These are phyloP conservation scores for Rhagoletis zephyria DNA, from an alignment of 1,140 invertebrate genomes.

Conservation along the genomic window DNA sequence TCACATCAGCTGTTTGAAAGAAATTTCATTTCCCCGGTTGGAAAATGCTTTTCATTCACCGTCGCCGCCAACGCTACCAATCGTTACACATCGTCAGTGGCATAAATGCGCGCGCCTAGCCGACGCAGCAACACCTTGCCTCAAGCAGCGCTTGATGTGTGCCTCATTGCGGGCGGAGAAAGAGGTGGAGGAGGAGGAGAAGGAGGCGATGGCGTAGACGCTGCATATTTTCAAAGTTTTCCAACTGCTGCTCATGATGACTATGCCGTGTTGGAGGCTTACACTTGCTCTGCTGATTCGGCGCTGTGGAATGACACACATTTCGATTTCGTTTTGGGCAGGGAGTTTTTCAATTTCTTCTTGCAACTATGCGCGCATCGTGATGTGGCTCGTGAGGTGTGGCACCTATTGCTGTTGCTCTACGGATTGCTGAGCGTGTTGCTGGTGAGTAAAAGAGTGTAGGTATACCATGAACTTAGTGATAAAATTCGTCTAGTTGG, in stretches of 20 bases:
- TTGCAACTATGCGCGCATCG: slow-evolving; percentile 60
- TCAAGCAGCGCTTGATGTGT: not conserved
- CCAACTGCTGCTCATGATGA: slow-evolving; percentile 12
- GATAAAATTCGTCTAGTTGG: too few relatives aligned
- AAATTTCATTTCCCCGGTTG: not conserved
- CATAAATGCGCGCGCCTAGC: slow-evolving; percentile 23
- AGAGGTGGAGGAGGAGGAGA: not conserved
- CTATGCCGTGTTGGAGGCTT: not conserved
- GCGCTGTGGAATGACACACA: slow-evolving; percentile 34
- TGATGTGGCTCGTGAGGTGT: slow-evolving; percentile 59
- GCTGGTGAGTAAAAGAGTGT: slow-evolving; percentile 62
- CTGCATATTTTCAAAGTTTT: too few relatives aligned
- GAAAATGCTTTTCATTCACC: not conserved
- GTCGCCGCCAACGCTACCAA: not conserved
- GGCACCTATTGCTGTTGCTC: slow-evolving; percentile 62
- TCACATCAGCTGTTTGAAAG: not conserved
- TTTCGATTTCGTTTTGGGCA: slow-evolving; percentile 32
- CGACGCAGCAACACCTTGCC: not conserved
- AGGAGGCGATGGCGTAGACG: not conserved
- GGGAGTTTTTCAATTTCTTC: slow-evolving; percentile 60
- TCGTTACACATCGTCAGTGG: not conserved
- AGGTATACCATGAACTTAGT: slow-evolving; percentile 53
- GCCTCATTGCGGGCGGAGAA: not conserved
- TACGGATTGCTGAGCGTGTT: slow-evolving; percentile 62
- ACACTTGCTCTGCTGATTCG: not conserved